Percentiles rank a stretch among this genome's conserved stretches.
These are phyloP conservation scores for Melitaea cinxia DNA, from an alignment of 1,140 invertebrate species.

Conservation along the genomic window DNA sequence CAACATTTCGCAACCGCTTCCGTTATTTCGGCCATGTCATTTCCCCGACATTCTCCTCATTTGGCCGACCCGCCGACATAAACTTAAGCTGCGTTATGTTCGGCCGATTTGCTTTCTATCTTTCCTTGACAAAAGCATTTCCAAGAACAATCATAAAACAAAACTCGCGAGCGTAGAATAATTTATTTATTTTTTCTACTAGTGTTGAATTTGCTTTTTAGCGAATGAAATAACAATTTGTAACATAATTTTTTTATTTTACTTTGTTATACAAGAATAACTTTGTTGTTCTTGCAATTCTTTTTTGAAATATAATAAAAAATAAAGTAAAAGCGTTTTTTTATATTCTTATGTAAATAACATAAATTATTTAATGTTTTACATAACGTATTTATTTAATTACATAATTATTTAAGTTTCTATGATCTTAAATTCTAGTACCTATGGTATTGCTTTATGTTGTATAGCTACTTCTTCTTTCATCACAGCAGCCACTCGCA, in stretches of 20 bases:
- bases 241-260: neutral
- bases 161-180: slow-evolving; percentile 11
- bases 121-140: slow-evolving; percentile 41
- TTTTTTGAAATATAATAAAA: too few species aligned
- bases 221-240: neutral
- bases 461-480: too few species aligned
- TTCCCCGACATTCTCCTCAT: slow-evolving; percentile 38
- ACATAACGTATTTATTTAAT: too few species aligned
- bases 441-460: too few species aligned
- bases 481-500: too few species aligned
- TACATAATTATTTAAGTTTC: too few species aligned
- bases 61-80: slow-evolving; percentile 39
- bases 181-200: slow-evolving; percentile 15
- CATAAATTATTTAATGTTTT: too few species aligned
- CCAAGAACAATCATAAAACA: slow-evolving; percentile 35
- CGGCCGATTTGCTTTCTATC: slow-evolving; percentile 38
- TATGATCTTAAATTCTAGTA: too few species aligned
- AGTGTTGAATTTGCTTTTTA: slow-evolving; percentile 4
- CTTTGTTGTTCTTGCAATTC: too few species aligned
- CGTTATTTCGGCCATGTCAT: slow-evolving; percentile 48
- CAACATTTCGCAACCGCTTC: slow-evolving; percentile 36
- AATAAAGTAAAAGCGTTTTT: too few species aligned
- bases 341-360: too few species aligned
- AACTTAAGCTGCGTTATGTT: slow-evolving; percentile 46
- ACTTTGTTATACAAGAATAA: neutral